Conservation (phyloP, 2,888 invertebrate genomes). For the Chorisops tibialis region DNA sequence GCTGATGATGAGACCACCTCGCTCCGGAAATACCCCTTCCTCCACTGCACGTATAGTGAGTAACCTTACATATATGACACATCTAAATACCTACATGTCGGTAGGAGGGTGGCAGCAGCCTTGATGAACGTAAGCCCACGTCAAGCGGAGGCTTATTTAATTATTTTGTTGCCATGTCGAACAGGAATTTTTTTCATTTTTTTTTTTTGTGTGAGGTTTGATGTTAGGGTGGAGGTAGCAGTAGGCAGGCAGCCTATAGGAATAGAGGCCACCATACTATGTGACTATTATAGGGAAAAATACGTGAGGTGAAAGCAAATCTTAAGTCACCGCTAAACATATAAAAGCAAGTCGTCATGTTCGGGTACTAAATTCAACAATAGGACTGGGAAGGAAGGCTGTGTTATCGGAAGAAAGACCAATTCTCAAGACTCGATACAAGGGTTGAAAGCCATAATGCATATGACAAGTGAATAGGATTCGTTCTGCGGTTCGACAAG, state of each 20-base stretch:
- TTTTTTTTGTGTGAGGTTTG: no score
- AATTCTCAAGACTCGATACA: no score
- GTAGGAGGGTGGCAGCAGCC: not conserved
- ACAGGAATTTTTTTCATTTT: not conserved
- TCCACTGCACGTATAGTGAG: not conserved
- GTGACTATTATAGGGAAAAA: constrained; percentile 20
- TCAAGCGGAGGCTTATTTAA: constrained; percentile 11
- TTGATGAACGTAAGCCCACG: constrained; percentile 2
- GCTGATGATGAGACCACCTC: not conserved
- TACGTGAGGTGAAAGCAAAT: constrained; percentile 28
- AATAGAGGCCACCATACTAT: constrained; percentile 1
- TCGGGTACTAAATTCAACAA: not conserved
- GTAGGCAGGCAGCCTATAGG: not conserved
- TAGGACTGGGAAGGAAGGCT: not conserved
- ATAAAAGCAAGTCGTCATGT: constrained; percentile 3
- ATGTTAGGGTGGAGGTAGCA: no score
- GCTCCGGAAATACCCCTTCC: not conserved
- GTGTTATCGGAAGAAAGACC: no score
- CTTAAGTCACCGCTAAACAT: constrained; percentile 18
- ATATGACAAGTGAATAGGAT: no score
- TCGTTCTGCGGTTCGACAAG: no score
- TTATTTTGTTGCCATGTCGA: constrained; percentile 9
- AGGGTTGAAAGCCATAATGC: no score
- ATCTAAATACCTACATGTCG: not conserved
- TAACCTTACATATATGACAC: not conserved